phyloP scores from a whole-genome alignment of 2,888 invertebrate species.

The Dendrolimus houi region DNA sequence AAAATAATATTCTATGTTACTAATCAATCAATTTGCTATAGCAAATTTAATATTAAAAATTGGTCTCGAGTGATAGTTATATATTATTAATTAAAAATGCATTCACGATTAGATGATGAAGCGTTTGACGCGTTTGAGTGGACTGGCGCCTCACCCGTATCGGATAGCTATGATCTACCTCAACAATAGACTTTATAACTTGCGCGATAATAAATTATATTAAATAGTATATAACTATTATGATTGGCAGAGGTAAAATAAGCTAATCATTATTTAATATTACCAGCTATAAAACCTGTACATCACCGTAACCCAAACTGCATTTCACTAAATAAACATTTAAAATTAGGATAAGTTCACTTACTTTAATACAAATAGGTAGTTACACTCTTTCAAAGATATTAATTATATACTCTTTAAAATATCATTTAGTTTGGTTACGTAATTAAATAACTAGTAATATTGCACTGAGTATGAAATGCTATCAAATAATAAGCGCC shows the following conservation, averaged over 20 bases:
- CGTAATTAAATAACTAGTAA: conserved; percentile 78
- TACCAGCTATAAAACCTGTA: conserved; percentile 76
- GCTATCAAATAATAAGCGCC: conserved; percentile 76
- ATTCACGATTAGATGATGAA: conserved; percentile 55
- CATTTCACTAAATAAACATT: conserved; percentile 57
- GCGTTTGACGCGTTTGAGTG: conserved; percentile 32
- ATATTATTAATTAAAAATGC: conserved; percentile 41
- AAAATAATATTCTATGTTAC: conserved; percentile 71
- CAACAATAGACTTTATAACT: conserved; percentile 64
- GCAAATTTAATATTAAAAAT: conserved; percentile 70
- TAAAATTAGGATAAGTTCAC: conserved; percentile 60
- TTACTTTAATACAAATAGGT: conserved; percentile 73
- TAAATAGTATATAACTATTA: conserved; percentile 72
- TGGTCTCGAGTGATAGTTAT: conserved; percentile 69
- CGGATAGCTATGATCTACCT: conserved; percentile 74
- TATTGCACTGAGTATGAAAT: conserved; percentile 78
- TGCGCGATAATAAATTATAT: conserved; percentile 74
- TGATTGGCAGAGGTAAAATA: conserved; percentile 75
- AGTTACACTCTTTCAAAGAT: conserved; percentile 69
- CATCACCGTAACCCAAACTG: conserved; percentile 73
- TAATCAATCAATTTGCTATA: conserved; percentile 67
- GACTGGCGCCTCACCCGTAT: conserved; percentile 20
- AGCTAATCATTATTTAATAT: conserved; percentile 65
- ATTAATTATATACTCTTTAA: conserved; percentile 67
- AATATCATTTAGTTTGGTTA: conserved; percentile 78